Base-by-base conservation (phyloP, 2,113 vertebrate genomes). In the Salminus brasiliensis region DNA sequence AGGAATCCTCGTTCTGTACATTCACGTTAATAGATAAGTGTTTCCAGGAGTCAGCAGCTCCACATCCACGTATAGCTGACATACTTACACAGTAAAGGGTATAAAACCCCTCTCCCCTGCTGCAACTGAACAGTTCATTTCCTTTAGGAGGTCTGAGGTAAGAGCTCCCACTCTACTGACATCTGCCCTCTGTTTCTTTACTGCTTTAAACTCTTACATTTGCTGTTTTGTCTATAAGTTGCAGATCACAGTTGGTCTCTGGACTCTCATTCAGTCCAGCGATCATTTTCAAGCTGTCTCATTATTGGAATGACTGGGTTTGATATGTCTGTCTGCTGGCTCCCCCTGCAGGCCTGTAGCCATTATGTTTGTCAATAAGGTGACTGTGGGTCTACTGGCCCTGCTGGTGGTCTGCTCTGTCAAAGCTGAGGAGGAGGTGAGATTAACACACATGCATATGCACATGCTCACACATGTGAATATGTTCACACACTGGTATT, bases 351-450 rank as follows among this genome's bases (percentile, higher is more conserved):
- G 68, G 23, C 76, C 43, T 66, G 7, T 57, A 76, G 36, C 72
- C 78, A 29, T 52, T 62, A 92, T 90, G 89, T 59, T 86, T 85
- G 68, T 88, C 3, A 78, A n/a, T 0, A 84, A 73, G 69, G 83
- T 88, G 27, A 85, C 80, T 29, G 84, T 87, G 81, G 81, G 71
- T 75, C 63, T 88, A 13, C 34, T 87, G 45, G 63, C 73, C 43
- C 74, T 91, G 60, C 41, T 90, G 67, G 76, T 92, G 55, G 63
- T 85, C 32, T 86, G 83, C 18, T 86, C 85, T 23, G 81, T 82
- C 74, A 85, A 80, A 86, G 87, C 89, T 72, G 71, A 88, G 81
- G 91, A 62, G 8, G 57, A 76, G 79, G 84, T 86, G 34, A 74
- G 67, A 68, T 30, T n/a, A n/a, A 25, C 27, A 55, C 21, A 55